A percentile compares a stretch with the other conserved stretches of the same genome.
phyloP scores from a whole-genome alignment of 2,797 vertebrate species.

The Glyptemys insculpta region DNA sequence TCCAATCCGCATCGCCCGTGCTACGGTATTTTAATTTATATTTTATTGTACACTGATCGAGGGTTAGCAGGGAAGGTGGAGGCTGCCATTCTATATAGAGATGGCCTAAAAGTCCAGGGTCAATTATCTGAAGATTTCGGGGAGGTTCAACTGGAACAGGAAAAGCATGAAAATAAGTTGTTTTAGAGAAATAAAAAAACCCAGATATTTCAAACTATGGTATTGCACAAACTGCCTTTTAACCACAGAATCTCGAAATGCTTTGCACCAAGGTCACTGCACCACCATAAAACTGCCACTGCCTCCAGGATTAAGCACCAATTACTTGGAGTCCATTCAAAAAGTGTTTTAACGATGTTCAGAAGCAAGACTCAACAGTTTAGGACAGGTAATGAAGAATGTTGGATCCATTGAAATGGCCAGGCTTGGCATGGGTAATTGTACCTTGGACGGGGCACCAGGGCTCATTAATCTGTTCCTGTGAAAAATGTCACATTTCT shows the following conservation, averaged over 20 bases:
- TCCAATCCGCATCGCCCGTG: constrained; percentile 69
- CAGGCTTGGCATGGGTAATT: background rate
- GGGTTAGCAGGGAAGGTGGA: constrained; percentile 29
- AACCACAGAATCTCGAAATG: background rate
- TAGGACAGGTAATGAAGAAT: background rate
- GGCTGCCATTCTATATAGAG: constrained; percentile 79
- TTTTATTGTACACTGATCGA: constrained; percentile 61
- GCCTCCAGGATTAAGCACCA: background rate
- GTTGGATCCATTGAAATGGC: background rate
- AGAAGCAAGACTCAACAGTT: background rate
- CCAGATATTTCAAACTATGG: background rate
- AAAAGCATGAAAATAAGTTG: background rate
- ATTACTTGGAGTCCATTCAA: background rate
- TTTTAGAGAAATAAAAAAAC: background rate
- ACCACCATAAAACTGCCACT: background rate
- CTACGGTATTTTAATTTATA: constrained; percentile 77
- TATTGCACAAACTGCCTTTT: background rate
- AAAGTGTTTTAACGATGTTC: background rate
- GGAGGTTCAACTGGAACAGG: constrained; percentile 77
- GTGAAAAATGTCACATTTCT: background rate
- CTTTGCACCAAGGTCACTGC: background rate
- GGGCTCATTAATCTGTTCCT: background rate
- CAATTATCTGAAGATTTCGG: constrained; percentile 73
- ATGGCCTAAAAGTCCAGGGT: constrained; percentile 81
- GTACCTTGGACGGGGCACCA: background rate